phyloP scores from a whole-genome alignment of 2,888 invertebrate species.

The Belgica antarctica region DNA sequence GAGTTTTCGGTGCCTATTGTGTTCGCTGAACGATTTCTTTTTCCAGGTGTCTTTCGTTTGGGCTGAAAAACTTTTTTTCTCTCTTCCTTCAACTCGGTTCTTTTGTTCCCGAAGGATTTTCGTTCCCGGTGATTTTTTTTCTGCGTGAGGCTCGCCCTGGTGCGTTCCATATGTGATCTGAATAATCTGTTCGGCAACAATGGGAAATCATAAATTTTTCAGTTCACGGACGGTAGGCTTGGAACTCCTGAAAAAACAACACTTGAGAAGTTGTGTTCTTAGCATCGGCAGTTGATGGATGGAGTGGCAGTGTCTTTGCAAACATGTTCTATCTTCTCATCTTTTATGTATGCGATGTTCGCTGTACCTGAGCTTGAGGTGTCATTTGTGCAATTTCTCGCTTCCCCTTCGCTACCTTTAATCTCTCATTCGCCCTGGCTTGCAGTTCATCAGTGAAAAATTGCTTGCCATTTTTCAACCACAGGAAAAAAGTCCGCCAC shows the following conservation, averaged over 20 bases:
- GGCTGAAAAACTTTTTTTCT: conserved; percentile 30
- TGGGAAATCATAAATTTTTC: conserved; percentile 24
- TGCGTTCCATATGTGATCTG: conserved; percentile 7
- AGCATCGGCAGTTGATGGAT: conserved; percentile 30
- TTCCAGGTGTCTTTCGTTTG: conserved; percentile 31
- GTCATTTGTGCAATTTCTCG: background rate
- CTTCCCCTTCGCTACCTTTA: background rate
- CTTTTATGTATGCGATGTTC: background rate
- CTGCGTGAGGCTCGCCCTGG: background rate
- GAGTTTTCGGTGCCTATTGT: conserved; percentile 31
- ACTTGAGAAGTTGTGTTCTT: conserved; percentile 33
- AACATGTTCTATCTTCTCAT: conserved; percentile 18
- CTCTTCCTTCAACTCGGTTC: background rate
- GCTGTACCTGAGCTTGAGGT: background rate
- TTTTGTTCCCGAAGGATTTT: conserved; percentile 8
- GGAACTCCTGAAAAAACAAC: conserved; percentile 7
- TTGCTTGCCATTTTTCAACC: conserved; percentile 23
- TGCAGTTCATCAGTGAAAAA: conserved; percentile 20
- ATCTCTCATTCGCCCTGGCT: background rate
- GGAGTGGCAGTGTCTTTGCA: conserved; percentile 16
- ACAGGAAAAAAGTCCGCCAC: background rate
- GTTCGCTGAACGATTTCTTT: background rate
- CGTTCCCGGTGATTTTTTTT: background rate
- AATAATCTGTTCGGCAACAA: conserved; percentile 15
- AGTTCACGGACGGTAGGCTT: background rate